These are phyloP conservation scores for Siniperca undulata DNA, from an alignment of 2,797 vertebrate species.

Conservation along the genomic window DNA sequence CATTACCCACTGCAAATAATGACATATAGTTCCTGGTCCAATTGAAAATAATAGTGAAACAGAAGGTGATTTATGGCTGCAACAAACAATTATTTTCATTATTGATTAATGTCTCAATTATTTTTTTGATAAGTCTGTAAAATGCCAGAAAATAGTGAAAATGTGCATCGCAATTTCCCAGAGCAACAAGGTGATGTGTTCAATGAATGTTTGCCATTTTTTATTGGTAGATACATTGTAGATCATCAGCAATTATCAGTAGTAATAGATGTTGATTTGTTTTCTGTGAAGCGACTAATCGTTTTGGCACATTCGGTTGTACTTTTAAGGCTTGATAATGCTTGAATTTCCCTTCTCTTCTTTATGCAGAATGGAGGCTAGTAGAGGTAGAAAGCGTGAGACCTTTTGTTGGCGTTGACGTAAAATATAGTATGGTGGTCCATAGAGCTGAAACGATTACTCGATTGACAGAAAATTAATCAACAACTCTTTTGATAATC, in stretches of 20 bases:
- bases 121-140: background rate
- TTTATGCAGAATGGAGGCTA: background rate
- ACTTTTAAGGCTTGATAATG: background rate
- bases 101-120: background rate
- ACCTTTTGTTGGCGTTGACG: background rate
- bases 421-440: background rate
- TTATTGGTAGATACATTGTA: too few relatives aligned
- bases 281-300: background rate
- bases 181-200: background rate
- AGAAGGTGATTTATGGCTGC: background rate
- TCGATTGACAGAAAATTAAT: too few relatives aligned
- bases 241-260: too few relatives aligned
- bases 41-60: background rate
- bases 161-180: background rate
- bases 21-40: background rate
- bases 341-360: background rate
- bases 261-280: too few relatives aligned
- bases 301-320: too few relatives aligned
- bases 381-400: background rate
- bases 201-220: background rate
- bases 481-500: background rate
- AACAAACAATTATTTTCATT: background rate
- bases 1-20: constrained; percentile 10
- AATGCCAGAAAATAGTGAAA: background rate
- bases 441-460: background rate